These are phyloP conservation scores for Clostera curtula DNA, from an alignment of 2,888 invertebrate species.

Conservation along the genomic window DNA sequence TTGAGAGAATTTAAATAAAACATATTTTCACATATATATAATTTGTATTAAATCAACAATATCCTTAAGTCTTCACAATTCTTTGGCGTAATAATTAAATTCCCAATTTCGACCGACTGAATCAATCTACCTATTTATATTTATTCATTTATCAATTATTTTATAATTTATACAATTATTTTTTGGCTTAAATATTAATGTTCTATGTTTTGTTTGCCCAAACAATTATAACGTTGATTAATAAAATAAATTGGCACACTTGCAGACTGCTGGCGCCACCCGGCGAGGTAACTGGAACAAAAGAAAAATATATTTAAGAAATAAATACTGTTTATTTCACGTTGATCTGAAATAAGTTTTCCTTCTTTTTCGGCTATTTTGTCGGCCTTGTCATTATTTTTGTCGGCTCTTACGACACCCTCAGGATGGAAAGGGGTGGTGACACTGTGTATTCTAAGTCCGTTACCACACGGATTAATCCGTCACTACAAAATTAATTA, in stretches of 20 bases:
- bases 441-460: too few relatives aligned
- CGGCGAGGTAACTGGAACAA: slow-evolving; percentile 64
- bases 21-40: slow-evolving; percentile 57
- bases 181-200: slow-evolving; percentile 13
- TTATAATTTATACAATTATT: slow-evolving; percentile 29
- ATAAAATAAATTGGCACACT: slow-evolving; percentile 54
- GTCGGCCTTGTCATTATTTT: too few relatives aligned
- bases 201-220: slow-evolving; percentile 59
- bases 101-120: slow-evolving; percentile 45
- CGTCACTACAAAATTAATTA: too few relatives aligned
- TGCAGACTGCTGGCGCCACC: slow-evolving; percentile 51
- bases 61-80: slow-evolving; percentile 68
- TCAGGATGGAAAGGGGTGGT: too few relatives aligned
- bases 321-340: background rate
- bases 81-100: slow-evolving; percentile 69
- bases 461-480: too few relatives aligned
- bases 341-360: too few relatives aligned
- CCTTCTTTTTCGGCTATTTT: too few relatives aligned
- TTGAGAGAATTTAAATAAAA: slow-evolving; percentile 29
- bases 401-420: too few relatives aligned
- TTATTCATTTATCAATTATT: slow-evolving; percentile 35
- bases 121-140: slow-evolving; percentile 46
- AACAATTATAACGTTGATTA: slow-evolving; percentile 47
- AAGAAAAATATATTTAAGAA: slow-evolving; percentile 11
- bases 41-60: slow-evolving; percentile 75